Evolutionary conservation across 2,888 invertebrate genomes (phyloP), one percentile per base, ranked within the genome.

Genomic region (Vesta saturnalis): DNA sequence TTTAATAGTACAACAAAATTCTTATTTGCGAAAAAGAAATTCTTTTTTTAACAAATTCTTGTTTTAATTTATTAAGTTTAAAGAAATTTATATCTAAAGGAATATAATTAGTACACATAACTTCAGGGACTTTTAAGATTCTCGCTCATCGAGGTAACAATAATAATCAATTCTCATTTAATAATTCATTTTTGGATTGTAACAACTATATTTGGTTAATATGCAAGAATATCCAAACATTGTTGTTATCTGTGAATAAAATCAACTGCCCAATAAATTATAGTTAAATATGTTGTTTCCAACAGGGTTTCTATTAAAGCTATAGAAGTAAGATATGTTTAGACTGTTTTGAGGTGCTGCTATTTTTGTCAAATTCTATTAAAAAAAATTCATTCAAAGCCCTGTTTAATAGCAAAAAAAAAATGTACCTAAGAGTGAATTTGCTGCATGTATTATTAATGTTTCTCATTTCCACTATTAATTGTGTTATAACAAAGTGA

Each of bases 1-100:
- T 77, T 79, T 77, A 74, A 82, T 78, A 82, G 82, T 82, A 81
- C 81, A 81, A 82, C 74, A 73, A 76, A 74, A 60, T 61, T 64
- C 64, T 61, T 54, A 60, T 49, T n/a, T 58, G 19, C 52, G 21
- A 52, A 21, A 12, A 52, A 12, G 39, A 39, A 39, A n/a, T n/a
- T n/a, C n/a, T n/a, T n/a, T n/a, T 39, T 39, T 39, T 10, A 62
- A 67, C 62, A 67, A 62, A 62, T 58, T 61, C 57, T 58, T 60
- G 47, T 60, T 60, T 43, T 58, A 63, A 60, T 65, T 60, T 22
- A 47, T 60, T 65, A 63, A 39, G 39, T 39, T 39, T 39, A 4
- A 60, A 58, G 30, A 61, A 54, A 56, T 56, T 5, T 52, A 19
- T 52, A 19, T 52, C n/a, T 52, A 39, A 39, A 39, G 39, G 8